A percentile compares a stretch with the other conserved stretches of the same genome.
Conservation (phyloP, 2,113 vertebrate genomes). For the Catagonus wagneri region DNA sequence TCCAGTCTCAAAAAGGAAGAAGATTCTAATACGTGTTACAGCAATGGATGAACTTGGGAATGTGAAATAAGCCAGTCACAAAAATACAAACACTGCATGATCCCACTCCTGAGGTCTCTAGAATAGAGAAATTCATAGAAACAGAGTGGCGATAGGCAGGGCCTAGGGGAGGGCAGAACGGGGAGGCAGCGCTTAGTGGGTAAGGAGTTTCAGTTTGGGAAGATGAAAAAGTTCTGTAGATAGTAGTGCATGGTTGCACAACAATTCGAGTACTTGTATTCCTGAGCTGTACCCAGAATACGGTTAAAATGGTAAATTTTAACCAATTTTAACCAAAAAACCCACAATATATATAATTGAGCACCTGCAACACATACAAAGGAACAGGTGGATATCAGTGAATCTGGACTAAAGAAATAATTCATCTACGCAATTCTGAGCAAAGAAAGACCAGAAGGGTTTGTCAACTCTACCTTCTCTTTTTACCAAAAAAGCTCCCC, state of each 20-base stretch:
- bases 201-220: background rate
- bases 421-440: background rate
- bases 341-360: no score
- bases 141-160: background rate
- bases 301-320: background rate
- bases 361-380: background rate
- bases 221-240: background rate
- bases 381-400: background rate
- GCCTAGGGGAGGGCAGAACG: background rate
- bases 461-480: background rate
- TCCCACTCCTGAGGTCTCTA: background rate
- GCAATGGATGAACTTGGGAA: background rate
- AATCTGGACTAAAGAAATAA: background rate
- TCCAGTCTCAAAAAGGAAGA: background rate
- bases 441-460: background rate
- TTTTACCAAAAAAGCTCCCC: background rate
- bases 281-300: background rate
- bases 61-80: background rate
- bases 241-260: no score
- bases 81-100: background rate
- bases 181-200: background rate
- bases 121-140: background rate
- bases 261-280: background rate
- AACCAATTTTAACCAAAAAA: background rate
- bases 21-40: background rate